Evolutionary conservation across 2,113 vertebrate species (phyloP).

Genomic region (Noctilio leporinus): DNA sequence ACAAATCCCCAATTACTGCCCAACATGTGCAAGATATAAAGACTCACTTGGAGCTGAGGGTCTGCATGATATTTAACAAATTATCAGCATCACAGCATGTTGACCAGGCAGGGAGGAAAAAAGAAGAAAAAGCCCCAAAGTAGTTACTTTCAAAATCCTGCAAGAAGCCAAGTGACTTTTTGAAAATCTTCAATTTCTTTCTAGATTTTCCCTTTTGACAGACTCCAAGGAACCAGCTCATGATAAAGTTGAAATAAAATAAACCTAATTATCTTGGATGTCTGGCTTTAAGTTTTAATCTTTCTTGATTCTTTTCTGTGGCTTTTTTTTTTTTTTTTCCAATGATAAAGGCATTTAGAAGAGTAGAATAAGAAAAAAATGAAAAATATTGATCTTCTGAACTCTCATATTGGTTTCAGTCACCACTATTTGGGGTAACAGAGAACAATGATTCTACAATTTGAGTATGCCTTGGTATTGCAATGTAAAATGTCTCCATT

Average conservation of each 20-base stretch:
- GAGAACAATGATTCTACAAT: neutral
- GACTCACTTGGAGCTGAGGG: conserved; percentile 60
- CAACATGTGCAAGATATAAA: conserved; percentile 78
- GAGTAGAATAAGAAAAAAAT: conserved; percentile 67
- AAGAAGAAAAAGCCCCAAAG: conserved; percentile 61
- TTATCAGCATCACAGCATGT: conserved; percentile 75
- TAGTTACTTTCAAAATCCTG: conserved; percentile 47
- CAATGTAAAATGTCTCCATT: neutral
- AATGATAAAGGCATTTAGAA: conserved; percentile 73
- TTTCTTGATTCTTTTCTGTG: conserved; percentile 74
- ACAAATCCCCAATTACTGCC: conserved; percentile 80
- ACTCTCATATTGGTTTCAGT: conserved; percentile 67
- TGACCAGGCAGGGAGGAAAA: conserved; percentile 69
- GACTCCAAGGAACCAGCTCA: conserved; percentile 44
- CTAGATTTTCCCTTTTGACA: conserved; percentile 25
- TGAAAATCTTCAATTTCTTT: conserved; percentile 45
- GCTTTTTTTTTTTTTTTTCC: conserved; percentile 38
- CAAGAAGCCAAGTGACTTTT: conserved; percentile 28
- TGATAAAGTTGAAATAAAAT: conserved; percentile 70
- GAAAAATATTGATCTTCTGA: conserved; percentile 72
- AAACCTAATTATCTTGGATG: conserved; percentile 78
- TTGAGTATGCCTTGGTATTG: neutral
- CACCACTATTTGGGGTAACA: conserved; percentile 48
- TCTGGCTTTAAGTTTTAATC: conserved; percentile 73
- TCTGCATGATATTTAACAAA: conserved; percentile 78